Base-by-base conservation (phyloP, 2,888 invertebrate species). In the Podotricha telesiphe region DNA sequence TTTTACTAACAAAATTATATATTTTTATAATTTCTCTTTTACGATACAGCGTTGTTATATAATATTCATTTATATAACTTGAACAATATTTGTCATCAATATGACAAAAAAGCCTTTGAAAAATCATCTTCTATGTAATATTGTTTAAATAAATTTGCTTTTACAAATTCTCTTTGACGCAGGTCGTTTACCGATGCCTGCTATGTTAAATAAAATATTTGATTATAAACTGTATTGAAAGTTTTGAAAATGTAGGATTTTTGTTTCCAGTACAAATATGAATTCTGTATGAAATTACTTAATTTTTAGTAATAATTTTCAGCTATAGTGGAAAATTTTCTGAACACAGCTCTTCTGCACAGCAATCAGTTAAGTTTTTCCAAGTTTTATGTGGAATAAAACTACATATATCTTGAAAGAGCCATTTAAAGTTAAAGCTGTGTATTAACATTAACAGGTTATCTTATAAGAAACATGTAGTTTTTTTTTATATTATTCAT, bases 141-240 rank as follows among this genome's bases (percentile, higher is more conserved):
- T 56, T 40, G 15, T 56, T 56, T 7, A 56, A 40, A 56, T 15
- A 40, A n/a, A 28, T n/a, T 56, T 56, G 19, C 19, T 40, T 37
- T 56, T 11, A 50, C 20, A 19, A 20, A 17, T 2, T 20, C 20
- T 50, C 10, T 50, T 50, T 50, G 50, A 20, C 42, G 42, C 13
- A 13, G 42, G 42, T 42, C 42, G 42, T 42, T 42, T 42, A 42
- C 13, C 13, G 13, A 42, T 13, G 13, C 42, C 13, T 13, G 11
- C 13, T 42, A 2, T 42, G 11, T 42, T 3, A 13, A 42, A 42
- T 42, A 13, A 42, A 42, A 42, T 42, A 42, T 42, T 42, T 13
- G 13, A 42, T 42, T 42, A 42, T 42, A 13, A 11, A 42, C 11
- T 42, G 11, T 42, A 42, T 42, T 2, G 13, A 11, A 13, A 11